These are phyloP conservation scores for Microcebus griseorufus DNA, from an alignment of 2,113 vertebrate genomes.

Conservation along the genomic window DNA sequence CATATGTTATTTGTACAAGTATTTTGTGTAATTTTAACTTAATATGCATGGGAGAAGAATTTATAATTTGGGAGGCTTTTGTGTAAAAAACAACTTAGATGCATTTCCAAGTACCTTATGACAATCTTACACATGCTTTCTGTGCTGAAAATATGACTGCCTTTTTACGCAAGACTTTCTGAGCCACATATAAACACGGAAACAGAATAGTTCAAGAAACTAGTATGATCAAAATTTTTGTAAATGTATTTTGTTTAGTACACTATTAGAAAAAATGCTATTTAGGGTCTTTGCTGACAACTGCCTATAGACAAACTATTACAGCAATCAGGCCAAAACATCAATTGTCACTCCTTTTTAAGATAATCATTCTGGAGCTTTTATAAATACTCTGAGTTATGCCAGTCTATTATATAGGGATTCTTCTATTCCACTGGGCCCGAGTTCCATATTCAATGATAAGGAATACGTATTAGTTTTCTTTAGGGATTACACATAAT, in stretches of 20 bases:
- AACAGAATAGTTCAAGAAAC: neutral
- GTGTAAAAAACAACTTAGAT: neutral
- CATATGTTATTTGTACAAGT: constrained; percentile 15
- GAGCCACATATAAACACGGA: neutral
- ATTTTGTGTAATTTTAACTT: constrained; percentile 11
- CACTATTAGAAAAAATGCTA: neutral
- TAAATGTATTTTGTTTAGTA: neutral
- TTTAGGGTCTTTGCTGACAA: neutral
- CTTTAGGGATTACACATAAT: neutral
- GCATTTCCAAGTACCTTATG: neutral
- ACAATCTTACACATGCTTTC: neutral
- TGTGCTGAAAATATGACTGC: neutral
- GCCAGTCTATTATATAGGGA: neutral
- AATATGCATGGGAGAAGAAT: neutral
- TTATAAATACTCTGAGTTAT: neutral
- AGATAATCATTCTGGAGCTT: neutral
- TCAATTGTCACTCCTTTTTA: neutral
- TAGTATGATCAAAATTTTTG: neutral
- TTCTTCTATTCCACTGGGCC: neutral
- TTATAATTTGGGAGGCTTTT: neutral
- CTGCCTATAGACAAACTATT: neutral
- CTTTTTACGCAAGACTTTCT: neutral
- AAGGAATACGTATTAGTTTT: neutral
- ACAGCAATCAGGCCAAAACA: neutral
- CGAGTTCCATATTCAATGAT: neutral